Evolutionary conservation across 2,888 invertebrate genomes (phyloP).

Genomic region (Macrosoma leucophasiata): DNA sequence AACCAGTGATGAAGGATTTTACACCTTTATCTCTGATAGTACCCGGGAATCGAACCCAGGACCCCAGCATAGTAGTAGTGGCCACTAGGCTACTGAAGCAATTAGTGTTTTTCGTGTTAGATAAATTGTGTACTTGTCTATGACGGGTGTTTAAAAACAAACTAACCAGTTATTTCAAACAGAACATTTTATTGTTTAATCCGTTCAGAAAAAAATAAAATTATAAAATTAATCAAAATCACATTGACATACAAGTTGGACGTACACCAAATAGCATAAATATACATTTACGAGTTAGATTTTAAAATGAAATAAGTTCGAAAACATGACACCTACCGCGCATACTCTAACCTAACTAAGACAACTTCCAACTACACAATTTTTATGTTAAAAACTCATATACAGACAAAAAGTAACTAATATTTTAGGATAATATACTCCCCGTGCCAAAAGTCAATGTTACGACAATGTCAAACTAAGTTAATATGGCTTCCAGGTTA

Average conservation of each 20-base stretch:
- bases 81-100: too few relatives aligned
- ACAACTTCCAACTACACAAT: slow-evolving; percentile 63
- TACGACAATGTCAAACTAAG: too few relatives aligned
- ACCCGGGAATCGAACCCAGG: too few relatives aligned
- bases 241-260: slow-evolving; percentile 74
- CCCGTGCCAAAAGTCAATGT: too few relatives aligned
- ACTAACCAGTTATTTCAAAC: slow-evolving; percentile 66
- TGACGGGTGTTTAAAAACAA: slow-evolving; percentile 33
- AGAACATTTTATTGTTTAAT: slow-evolving; percentile 76
- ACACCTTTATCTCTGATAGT: too few relatives aligned
- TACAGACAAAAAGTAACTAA: slow-evolving; percentile 73
- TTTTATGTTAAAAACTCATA: slow-evolving; percentile 64
- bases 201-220: slow-evolving; percentile 71
- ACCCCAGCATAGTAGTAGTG: too few relatives aligned
- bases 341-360: slow-evolving; percentile 60
- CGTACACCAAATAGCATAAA: slow-evolving; percentile 72
- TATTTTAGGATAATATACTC: slow-evolving; percentile 19
- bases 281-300: slow-evolving; percentile 67
- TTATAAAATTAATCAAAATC: slow-evolving; percentile 67
- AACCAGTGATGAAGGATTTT: too few relatives aligned
- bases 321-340: slow-evolving; percentile 52
- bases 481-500: slow-evolving; percentile 42
- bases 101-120: background rate
- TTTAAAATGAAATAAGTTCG: slow-evolving; percentile 51
- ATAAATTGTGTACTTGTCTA: background rate